Evolutionary conservation across 2,797 vertebrate genomes (phyloP).

Genomic region (Ceryle rudis): DNA sequence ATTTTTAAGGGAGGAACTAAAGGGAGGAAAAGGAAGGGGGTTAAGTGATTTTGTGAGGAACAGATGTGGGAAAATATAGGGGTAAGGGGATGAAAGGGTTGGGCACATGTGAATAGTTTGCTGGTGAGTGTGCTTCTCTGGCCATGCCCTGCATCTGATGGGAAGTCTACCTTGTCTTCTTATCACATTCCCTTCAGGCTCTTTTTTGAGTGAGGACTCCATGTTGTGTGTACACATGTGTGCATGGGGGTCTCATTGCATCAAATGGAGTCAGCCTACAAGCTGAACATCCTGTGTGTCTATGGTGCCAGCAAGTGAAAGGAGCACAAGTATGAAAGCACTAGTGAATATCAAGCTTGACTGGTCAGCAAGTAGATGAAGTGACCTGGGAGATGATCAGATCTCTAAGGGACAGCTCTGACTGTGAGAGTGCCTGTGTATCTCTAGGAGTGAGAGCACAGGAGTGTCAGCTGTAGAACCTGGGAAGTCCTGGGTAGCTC

Average conservation of each 20-base stretch:
- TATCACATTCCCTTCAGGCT: background rate
- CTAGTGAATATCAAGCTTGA: background rate
- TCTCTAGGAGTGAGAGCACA: background rate
- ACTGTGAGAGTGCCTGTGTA: background rate
- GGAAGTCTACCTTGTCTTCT: background rate
- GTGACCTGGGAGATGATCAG: background rate
- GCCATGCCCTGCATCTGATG: background rate
- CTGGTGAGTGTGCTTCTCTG: background rate
- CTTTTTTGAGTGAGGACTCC: background rate
- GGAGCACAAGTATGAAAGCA: background rate
- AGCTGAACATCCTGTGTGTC: background rate
- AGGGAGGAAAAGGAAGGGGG: background rate
- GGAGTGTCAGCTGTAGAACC: background rate
- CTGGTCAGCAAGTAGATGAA: background rate
- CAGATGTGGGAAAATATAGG: background rate
- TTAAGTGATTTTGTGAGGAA: background rate
- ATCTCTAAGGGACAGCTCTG: background rate
- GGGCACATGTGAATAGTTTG: background rate
- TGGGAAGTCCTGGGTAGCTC: background rate
- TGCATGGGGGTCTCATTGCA: background rate
- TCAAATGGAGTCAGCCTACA: background rate
- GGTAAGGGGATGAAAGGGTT: background rate
- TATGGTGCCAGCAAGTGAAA: accelerated
- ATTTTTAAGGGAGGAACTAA: background rate
- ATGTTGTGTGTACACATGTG: background rate